phyloP scores from a whole-genome alignment of 2,888 invertebrate species.

The Sinelater perroti region DNA sequence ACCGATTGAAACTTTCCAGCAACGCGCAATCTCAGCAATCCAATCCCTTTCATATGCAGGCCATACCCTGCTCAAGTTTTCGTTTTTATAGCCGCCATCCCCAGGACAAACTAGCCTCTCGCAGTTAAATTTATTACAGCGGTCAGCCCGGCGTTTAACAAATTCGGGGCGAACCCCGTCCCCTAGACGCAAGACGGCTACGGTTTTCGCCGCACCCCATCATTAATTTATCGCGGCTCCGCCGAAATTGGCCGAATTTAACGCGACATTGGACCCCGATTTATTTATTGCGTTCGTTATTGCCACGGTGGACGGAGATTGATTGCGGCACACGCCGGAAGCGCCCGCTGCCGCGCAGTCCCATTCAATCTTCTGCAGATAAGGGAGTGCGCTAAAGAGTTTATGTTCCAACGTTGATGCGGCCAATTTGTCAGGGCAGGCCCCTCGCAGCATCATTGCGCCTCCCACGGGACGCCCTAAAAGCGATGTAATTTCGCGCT shows the following conservation, averaged over 20 bases:
- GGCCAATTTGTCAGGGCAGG: conserved; percentile 4
- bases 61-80: not conserved
- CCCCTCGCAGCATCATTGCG: not conserved
- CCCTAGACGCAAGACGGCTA: not conserved
- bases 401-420: not conserved
- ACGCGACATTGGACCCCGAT: no score
- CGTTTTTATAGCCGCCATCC: not conserved
- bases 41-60: not conserved
- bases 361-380: not conserved
- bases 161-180: conserved; percentile 11
- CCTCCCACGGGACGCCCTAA: conserved; percentile 4
- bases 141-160: conserved; percentile 15
- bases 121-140: conserved; percentile 14
- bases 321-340: no score
- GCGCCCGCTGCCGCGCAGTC: not conserved
- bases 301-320: no score
- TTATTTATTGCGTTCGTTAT: no score
- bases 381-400: not conserved
- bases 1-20: not conserved
- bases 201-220: not conserved
- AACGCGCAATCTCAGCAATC: conserved; percentile 4
- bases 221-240: conserved; percentile 13
- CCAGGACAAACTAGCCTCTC: not conserved
- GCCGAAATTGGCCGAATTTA: not conserved
- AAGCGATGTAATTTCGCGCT: conserved; percentile 14